These are phyloP conservation scores for Drosophila meridiana DNA, from an alignment of 2,888 invertebrate species.

Conservation along the genomic window DNA sequence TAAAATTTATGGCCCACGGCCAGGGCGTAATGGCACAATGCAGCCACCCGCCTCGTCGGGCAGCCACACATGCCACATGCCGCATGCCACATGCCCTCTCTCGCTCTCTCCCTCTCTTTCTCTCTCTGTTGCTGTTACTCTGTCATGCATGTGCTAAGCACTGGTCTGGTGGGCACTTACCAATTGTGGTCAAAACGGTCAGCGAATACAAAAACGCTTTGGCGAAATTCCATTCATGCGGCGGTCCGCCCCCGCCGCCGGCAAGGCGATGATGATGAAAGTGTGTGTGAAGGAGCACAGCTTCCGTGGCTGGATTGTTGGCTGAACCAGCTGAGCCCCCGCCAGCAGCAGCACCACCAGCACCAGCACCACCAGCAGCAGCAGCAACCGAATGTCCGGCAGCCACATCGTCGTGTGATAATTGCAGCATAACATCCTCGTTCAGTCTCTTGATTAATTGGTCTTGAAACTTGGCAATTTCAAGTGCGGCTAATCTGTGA, in stretches of 20 bases:
- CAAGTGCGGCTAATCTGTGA: slow-evolving; percentile 85
- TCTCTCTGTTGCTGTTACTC: slow-evolving; percentile 4
- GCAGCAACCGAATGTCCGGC: slow-evolving; percentile 42
- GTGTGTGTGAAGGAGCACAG: slow-evolving; percentile 83
- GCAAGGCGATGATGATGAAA: slow-evolving; percentile 83
- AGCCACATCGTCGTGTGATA: slow-evolving; percentile 86
- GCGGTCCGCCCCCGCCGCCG: slow-evolving; percentile 83
- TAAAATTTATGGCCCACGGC: slow-evolving; percentile 67
- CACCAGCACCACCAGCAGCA: neutral
- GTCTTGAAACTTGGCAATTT: slow-evolving; percentile 90
- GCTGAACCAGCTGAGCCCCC: slow-evolving; percentile 77
- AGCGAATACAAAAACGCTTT: slow-evolving; percentile 97
- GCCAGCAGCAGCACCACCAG: neutral
- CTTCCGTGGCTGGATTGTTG: slow-evolving; percentile 84
- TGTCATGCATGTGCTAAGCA: slow-evolving; percentile 26
- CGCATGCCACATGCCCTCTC: neutral
- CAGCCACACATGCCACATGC: slow-evolving; percentile 6
- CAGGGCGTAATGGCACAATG: slow-evolving; percentile 23
- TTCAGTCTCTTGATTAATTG: slow-evolving; percentile 92
- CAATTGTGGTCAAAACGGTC: slow-evolving; percentile 96
- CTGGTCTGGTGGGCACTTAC: slow-evolving; percentile 86
- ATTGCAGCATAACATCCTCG: slow-evolving; percentile 91
- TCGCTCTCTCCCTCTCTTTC: neutral
- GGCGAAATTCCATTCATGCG: slow-evolving; percentile 92
- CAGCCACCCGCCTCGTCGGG: neutral